Evolutionary conservation across 2,113 vertebrate species (phyloP).

Genomic region (Cettia cetti): DNA sequence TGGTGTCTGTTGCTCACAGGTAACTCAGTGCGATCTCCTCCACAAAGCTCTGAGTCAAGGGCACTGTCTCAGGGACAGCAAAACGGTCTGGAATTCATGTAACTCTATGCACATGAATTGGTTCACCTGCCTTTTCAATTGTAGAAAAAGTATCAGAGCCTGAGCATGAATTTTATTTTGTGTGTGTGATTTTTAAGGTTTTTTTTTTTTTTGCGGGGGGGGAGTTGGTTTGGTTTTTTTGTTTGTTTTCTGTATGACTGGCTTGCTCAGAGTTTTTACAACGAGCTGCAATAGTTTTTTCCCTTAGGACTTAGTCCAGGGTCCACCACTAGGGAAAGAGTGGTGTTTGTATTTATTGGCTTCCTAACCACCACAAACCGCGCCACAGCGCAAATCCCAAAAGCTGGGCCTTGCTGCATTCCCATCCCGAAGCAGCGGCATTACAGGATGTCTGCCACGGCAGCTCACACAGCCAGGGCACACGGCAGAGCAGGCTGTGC

Average conservation of each 20-base stretch:
- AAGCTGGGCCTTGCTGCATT: not conserved
- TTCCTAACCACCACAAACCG: accelerated
- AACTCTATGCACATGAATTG: not conserved
- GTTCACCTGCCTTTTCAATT: not conserved
- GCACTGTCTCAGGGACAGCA: not conserved
- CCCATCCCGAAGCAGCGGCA: not conserved
- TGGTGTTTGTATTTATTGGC: not conserved
- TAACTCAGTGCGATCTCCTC: not conserved
- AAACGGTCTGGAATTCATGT: not conserved
- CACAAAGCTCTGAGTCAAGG: not conserved
- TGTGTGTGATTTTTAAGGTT: not conserved
- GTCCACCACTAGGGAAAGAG: not conserved
- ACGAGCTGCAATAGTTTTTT: not conserved
- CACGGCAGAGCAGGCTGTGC: not conserved
- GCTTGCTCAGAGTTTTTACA: not conserved
- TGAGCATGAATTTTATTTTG: not conserved
- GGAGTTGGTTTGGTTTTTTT: too few relatives aligned
- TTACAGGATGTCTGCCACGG: not conserved
- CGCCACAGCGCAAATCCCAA: accelerated
- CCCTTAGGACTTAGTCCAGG: not conserved
- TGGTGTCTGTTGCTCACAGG: not conserved
- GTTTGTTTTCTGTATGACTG: not conserved
- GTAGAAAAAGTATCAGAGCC: not conserved
- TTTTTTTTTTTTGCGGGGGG: too few relatives aligned
- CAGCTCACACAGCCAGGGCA: not conserved